Evolutionary conservation across 2,113 vertebrate species (phyloP).

Genomic region (Morone saxatilis): DNA sequence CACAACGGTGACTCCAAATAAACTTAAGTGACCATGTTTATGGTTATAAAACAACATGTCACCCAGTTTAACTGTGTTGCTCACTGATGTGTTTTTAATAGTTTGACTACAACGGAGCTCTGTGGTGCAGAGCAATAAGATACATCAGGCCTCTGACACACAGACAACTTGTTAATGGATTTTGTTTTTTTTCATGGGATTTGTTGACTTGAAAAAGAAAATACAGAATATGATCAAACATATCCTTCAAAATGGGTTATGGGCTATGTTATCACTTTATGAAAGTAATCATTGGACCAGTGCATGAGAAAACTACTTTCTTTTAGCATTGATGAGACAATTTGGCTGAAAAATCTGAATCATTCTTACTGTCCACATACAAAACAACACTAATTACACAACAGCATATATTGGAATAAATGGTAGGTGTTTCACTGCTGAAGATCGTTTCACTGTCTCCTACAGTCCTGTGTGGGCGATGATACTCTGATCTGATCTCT

Average conservation of each 20-base stretch:
- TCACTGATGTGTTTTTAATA: not conserved
- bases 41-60: not conserved
- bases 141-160: not conserved
- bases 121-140: not conserved
- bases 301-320: not conserved
- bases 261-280: not conserved
- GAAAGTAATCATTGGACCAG: not conserved
- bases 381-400: slow-evolving; percentile 1
- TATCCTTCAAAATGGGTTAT: not conserved
- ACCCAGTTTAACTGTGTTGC: not conserved
- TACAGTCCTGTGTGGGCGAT: not conserved
- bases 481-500: not conserved
- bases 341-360: not conserved
- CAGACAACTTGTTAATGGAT: not conserved
- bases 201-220: not conserved
- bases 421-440: not conserved
- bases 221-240: not conserved
- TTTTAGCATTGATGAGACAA: not conserved
- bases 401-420: not conserved
- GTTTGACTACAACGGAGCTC: not conserved
- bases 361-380: not conserved
- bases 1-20: not conserved
- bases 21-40: not conserved
- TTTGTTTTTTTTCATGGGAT: not conserved
- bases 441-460: not conserved